Percentiles rank a stretch among this genome's conserved stretches.
Evolutionary conservation across 2,797 vertebrate species (phyloP).

Genomic region (Hapalemur alaotrensis): DNA sequence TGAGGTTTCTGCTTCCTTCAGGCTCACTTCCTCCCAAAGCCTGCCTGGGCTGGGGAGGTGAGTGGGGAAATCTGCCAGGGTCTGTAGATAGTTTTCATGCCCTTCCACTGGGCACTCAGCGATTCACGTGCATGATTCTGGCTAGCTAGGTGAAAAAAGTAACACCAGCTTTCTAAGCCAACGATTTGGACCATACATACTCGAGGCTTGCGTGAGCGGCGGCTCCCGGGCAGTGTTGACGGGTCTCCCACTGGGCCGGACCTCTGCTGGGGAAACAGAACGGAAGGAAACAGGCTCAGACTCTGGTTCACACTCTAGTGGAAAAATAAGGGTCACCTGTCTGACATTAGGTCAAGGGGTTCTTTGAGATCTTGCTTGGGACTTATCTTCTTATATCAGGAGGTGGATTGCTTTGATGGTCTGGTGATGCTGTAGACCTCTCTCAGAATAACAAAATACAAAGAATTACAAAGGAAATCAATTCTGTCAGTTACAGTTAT

Average conservation of each 20-base stretch:
- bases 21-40: not conserved
- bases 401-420: not conserved
- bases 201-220: slow-evolving; percentile 90
- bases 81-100: not conserved
- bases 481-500: not conserved
- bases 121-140: not conserved
- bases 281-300: slow-evolving; percentile 17
- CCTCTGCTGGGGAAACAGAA: slow-evolving; percentile 88
- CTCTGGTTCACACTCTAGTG: not conserved
- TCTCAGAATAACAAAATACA: not conserved
- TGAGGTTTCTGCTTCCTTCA: not conserved
- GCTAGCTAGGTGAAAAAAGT: not conserved
- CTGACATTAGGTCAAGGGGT: not conserved
- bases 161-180: not conserved
- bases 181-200: slow-evolving; percentile 80
- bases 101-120: not conserved
- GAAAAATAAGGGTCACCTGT: not conserved
- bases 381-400: not conserved
- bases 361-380: slow-evolving; percentile 12
- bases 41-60: not conserved
- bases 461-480: not conserved
- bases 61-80: not conserved
- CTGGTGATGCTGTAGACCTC: not conserved
- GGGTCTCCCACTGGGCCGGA: slow-evolving; percentile 93
- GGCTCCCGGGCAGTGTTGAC: slow-evolving; percentile 92